Conservation (phyloP, 2,888 invertebrate species). For the Cataglyphis albicans region DNA sequence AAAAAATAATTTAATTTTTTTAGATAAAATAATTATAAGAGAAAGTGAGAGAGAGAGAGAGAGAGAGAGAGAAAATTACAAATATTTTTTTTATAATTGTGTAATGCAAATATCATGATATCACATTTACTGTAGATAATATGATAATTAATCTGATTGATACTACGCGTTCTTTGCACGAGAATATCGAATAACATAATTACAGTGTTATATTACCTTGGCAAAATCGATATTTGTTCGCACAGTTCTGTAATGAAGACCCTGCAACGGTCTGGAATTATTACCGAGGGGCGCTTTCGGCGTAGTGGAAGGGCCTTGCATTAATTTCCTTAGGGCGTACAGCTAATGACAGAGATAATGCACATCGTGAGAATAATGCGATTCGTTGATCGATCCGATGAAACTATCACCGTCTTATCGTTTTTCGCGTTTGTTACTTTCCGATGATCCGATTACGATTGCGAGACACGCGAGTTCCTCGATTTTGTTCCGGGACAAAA, state of each 20-base stretch:
- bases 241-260: conserved; percentile 96
- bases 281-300: conserved; percentile 97
- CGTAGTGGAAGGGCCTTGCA: conserved; percentile 94
- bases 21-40: background rate
- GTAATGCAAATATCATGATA: background rate
- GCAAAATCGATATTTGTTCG: conserved; percentile 99
- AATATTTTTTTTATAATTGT: background rate
- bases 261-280: conserved; percentile 97
- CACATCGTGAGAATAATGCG: conserved; percentile 41
- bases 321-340: conserved; percentile 94
- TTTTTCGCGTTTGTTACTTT: conserved; percentile 8
- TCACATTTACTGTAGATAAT: background rate
- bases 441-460: conserved; percentile 21
- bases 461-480: conserved; percentile 17
- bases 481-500: background rate
- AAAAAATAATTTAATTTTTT: background rate
- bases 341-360: conserved; percentile 88
- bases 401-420: conserved; percentile 45
- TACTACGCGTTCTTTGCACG: conserved; percentile 24
- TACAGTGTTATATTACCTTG: conserved; percentile 85
- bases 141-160: conserved; percentile 24
- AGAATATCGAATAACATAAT: conserved; percentile 24
- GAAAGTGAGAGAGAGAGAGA: background rate
- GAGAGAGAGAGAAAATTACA: background rate
- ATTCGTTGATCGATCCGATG: conserved; percentile 41